Conservation (phyloP, 2,113 vertebrate species). For the Piaya cayana region DNA sequence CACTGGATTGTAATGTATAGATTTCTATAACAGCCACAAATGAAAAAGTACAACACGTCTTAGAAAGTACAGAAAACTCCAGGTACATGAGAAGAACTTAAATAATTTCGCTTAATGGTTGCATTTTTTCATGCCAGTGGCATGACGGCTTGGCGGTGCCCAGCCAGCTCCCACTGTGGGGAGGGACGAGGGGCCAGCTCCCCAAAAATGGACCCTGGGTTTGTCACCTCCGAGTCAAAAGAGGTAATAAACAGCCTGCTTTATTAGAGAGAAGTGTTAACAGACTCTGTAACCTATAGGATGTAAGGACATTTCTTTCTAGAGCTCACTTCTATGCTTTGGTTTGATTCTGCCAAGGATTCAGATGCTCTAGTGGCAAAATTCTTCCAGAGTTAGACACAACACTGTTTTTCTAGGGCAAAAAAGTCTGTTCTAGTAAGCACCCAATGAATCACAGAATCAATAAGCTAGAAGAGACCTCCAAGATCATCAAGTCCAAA, state of each 20-base stretch:
- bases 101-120: neutral
- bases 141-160: neutral
- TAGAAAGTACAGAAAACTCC: neutral
- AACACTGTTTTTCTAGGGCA: neutral
- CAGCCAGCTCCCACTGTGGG: neutral
- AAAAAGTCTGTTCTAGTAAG: neutral
- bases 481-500: too few species aligned
- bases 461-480: too few species aligned
- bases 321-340: neutral
- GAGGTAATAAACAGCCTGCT: neutral
- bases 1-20: neutral
- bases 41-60: neutral
- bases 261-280: neutral
- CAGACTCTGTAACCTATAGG: neutral
- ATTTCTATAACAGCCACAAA: neutral
- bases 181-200: neutral
- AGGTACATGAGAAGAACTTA: neutral
- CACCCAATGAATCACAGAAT: too few species aligned
- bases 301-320: neutral
- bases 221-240: neutral
- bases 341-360: neutral
- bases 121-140: neutral
- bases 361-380: neutral
- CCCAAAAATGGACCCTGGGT: neutral
- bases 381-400: neutral